phyloP scores from a whole-genome alignment of 1,140 invertebrate species.

The Drosophila ercepeae region DNA sequence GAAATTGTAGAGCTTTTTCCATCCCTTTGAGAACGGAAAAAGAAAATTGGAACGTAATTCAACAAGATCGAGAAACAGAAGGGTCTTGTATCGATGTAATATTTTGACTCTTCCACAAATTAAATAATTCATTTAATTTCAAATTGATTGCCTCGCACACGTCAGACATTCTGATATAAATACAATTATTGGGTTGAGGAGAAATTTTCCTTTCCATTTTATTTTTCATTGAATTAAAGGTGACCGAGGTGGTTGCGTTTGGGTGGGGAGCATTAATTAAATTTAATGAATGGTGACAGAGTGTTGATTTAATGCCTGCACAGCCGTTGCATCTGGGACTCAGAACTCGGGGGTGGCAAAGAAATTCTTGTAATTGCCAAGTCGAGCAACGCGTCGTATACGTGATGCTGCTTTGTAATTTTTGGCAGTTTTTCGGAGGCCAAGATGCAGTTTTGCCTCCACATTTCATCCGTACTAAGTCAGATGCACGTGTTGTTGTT shows the following conservation, averaged over 20 bases:
- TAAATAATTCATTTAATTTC: background rate
- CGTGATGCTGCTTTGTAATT: conserved; percentile 45
- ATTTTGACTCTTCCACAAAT: background rate
- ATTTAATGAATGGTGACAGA: conserved; percentile 75
- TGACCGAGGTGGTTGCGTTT: conserved; percentile 19
- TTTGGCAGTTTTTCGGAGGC: conserved; percentile 31
- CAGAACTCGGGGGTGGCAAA: background rate
- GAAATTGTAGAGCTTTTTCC: background rate
- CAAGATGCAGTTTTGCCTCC: conserved; percentile 25
- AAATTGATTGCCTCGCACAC: background rate
- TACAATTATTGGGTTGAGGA: background rate
- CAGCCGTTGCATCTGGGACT: conserved; percentile 28
- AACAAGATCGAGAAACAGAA: no score
- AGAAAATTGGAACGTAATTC: background rate
- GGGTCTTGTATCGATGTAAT: no score
- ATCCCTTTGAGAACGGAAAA: background rate
- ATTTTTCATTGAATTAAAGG: conserved; percentile 22
- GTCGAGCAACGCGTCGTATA: conserved; percentile 28
- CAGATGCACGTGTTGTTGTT: conserved; percentile 57
- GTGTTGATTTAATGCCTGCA: conserved; percentile 67
- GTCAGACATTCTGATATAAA: conserved; percentile 7
- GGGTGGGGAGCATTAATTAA: conserved; percentile 62
- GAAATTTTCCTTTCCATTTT: conserved; percentile 4
- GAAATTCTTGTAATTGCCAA: conserved; percentile 32
- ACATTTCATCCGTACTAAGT: conserved; percentile 17